Evolutionary conservation across 2,888 invertebrate species (phyloP), one percentile per base, ranked within the genome.

Genomic region (Chrysomela aeneicollis): DNA sequence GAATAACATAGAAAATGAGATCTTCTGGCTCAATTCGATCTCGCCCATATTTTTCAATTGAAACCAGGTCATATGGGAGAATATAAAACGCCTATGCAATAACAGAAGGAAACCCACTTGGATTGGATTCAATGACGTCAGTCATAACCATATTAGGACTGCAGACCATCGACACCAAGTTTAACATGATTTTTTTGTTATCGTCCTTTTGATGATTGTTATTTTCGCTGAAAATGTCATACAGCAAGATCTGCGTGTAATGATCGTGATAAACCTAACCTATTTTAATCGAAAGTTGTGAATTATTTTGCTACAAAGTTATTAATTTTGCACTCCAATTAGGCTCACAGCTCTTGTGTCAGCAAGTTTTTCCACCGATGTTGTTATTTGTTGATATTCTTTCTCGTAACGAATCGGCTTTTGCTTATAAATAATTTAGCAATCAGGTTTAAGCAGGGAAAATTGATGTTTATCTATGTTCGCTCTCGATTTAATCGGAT

Each of bases 71-170:
- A 61, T 65, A 30, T n/a, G 17, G 21, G 21, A 42, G 42, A n/a
- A 6, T 46, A 64, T 57, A 51, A 57, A 52, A 65, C 65, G 65
- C 65, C 65, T 61, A 61, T 65, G 65, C 61, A 61, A 58, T 61
- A 65, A 64, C 57, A 57, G 46, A 57, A 57, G 26, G 57, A 57
- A 57, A 57, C 57, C 57, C 57, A 57, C 57, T 57, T 57, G 37
- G 15, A 57, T 42, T 30, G 17, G 17, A 46, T 15, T 17, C 46
- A 15, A 15, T 57, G 46, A 57, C 57, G 57, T 57, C 57, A 57
- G 46, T 46, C 15, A 12, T 18, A 17, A 26, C 57, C 57, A 46
- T 57, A 57, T 57, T 57, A 46, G 57, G 57, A 46, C 10, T 46
- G 46, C 37, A 46, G 47, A 57, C 46, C 46, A 26, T 21, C 46